These are phyloP conservation scores for Lepeophtheirus nordmannii DNA, from an alignment of 2,888 invertebrate genomes.

Conservation along the genomic window DNA sequence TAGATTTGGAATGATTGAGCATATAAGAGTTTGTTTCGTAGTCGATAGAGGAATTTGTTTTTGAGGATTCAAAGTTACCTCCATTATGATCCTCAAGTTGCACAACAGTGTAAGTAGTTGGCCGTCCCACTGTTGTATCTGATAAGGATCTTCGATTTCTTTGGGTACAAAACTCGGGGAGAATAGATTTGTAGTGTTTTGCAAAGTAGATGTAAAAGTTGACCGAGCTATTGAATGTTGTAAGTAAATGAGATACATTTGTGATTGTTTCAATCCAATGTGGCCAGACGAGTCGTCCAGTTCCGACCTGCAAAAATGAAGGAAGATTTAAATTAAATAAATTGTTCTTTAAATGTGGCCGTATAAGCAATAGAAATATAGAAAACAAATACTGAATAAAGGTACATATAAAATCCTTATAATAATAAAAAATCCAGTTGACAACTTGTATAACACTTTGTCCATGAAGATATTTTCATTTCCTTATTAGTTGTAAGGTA, in stretches of 20 bases:
- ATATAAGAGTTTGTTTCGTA: not conserved
- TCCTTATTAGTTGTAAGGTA: no score
- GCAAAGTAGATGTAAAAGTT: slow-evolving; percentile 23
- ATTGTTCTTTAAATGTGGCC: not conserved
- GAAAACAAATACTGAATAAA: no score
- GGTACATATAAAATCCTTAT: no score
- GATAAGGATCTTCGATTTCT: not conserved
- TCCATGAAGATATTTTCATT: no score
- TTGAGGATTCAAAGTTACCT: not conserved
- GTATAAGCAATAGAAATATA: no score
- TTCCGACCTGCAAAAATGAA: slow-evolving; percentile 2
- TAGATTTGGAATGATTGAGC: no score
- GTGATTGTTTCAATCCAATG: slow-evolving; percentile 9
- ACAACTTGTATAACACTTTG: no score
- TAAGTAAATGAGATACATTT: slow-evolving; percentile 13
- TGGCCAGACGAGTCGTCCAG: not conserved
- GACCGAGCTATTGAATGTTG: slow-evolving; percentile 20
- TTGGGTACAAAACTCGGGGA: not conserved
- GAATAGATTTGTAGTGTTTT: slow-evolving; percentile 13
- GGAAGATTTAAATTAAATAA: not conserved
- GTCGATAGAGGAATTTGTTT: not conserved
- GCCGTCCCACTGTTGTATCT: not conserved
- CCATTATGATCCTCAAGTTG: not conserved
- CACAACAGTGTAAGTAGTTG: not conserved
- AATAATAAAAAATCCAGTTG: no score